phyloP scores from a whole-genome alignment of 2,113 vertebrate species.

The Vulpes ferrilata region DNA sequence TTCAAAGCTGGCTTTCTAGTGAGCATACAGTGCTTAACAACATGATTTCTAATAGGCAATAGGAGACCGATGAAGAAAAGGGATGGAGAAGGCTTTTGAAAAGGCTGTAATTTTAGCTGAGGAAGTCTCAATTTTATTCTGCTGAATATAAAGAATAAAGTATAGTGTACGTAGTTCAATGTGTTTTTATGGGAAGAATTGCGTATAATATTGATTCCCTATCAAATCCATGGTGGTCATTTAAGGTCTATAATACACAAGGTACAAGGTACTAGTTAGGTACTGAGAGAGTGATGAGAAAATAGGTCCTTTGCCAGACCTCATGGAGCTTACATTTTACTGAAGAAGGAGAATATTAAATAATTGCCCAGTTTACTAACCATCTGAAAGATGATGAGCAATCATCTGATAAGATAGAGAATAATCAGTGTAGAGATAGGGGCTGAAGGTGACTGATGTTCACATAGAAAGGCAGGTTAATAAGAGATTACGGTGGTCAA shows the following conservation, averaged over 20 bases:
- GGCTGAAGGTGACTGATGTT: background rate
- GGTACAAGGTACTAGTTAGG: background rate
- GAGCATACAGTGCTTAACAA: background rate
- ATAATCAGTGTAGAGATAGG: background rate
- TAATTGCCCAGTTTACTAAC: background rate
- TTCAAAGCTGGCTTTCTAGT: conserved; percentile 13
- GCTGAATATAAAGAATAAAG: conserved; percentile 37
- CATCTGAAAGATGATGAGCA: background rate
- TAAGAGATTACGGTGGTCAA: background rate
- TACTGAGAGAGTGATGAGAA: background rate
- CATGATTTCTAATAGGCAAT: background rate
- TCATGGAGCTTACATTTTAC: background rate
- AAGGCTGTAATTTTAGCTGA: background rate
- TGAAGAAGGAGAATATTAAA: conserved; percentile 15
- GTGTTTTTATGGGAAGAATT: background rate
- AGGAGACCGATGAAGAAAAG: conserved; percentile 15
- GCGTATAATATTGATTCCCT: background rate
- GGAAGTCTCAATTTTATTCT: conserved; percentile 11
- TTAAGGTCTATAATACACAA: background rate
- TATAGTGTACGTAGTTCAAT: background rate
- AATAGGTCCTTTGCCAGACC: background rate
- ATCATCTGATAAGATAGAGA: background rate
- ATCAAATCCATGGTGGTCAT: background rate
- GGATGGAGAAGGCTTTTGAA: background rate
- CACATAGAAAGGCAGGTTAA: background rate